A percentile compares a stretch with the other conserved stretches of the same genome.
phyloP scores from a whole-genome alignment of 2,797 vertebrate species.

The Gobionotothen gibberifrons region DNA sequence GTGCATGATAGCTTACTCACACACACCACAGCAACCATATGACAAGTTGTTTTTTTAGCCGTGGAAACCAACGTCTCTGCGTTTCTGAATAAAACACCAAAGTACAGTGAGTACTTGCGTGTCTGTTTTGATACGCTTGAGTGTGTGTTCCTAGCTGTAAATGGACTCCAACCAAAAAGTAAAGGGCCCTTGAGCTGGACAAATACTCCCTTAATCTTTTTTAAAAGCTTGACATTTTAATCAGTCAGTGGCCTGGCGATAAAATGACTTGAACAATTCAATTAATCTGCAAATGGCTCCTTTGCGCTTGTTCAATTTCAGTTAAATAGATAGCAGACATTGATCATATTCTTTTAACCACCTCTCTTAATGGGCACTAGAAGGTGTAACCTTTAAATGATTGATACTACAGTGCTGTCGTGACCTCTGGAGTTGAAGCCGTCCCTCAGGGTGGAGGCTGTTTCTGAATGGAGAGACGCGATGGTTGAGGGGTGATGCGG shows the following conservation, averaged over 20 bases:
- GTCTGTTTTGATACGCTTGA: not conserved
- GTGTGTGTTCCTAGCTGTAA: not conserved
- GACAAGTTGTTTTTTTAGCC: conserved; percentile 27
- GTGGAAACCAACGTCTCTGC: not conserved
- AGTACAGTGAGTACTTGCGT: not conserved
- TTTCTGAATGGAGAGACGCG: conserved; percentile 67
- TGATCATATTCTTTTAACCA: conserved; percentile 19
- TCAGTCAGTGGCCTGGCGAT: not conserved
- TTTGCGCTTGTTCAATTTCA: conserved; percentile 10
- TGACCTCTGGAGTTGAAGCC: conserved; percentile 13
- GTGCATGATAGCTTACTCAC: not conserved
- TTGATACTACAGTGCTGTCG: conserved; percentile 15
- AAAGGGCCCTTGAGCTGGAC: not conserved
- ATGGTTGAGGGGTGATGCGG: conserved; percentile 58
- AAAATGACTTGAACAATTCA: conserved; percentile 1
- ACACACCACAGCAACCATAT: not conserved
- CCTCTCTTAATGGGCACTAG: conserved; percentile 19
- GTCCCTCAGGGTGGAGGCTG: conserved; percentile 24
- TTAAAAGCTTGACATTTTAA: conserved; percentile 2
- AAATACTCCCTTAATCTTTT: not conserved
- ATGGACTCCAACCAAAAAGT: not conserved
- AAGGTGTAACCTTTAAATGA: conserved; percentile 43
- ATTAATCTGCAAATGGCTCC: conserved; percentile 5
- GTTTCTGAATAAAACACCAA: not conserved
- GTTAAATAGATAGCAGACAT: conserved; percentile 13